Evolutionary conservation across 2,888 invertebrate genomes (phyloP), one percentile per base, ranked within the genome.

Genomic region (Scrobipalpa atriplicella): DNA sequence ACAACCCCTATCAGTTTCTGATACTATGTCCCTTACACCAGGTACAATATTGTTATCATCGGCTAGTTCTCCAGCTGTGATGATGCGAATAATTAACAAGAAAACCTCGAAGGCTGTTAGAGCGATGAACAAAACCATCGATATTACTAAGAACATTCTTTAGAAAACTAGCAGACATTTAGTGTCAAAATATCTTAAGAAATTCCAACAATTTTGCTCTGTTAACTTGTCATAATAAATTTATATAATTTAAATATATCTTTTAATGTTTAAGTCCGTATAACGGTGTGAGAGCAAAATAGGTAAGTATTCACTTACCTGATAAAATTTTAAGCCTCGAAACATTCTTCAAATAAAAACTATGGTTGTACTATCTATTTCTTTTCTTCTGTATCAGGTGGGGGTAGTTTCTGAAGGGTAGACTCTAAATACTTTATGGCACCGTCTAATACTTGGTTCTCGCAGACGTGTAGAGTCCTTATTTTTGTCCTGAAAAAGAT

Each of bases 391-490:
- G 10, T 6, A 0, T 58, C 74, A 79, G 79, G 70, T 1, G 79
- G 58, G 6, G 86, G 78, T 69, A 88, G 73, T 75, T 84, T 82
- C 67, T 80, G 71, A 75, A 89, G 65, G 69, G 78, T 76, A 52
- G 78, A 76, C 64, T 83, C 82, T 73, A 91, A 76, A 78, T 89
- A 86, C 70, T 82, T 79, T 69, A 92, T 89, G 83, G 89, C 87
- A 80, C 83, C 81, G 54, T 90, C 85, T 72, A 93, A 74, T 71
- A 90, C 88, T 85, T 88, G 85, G 79, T 89, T 83, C 86, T 93
- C 93, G 68, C 86, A 87, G 75, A 88, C 77, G 71, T 93, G 92
- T 38, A 93, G 73, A n/a, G 89, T 76, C 67, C 84, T 86, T 67
- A 90, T 79, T 72, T 90, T 88, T 73, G 79, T 83, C 71, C 93